Base-by-base conservation (phyloP, 2,888 invertebrate genomes). In the Dusona sp. region DNA sequence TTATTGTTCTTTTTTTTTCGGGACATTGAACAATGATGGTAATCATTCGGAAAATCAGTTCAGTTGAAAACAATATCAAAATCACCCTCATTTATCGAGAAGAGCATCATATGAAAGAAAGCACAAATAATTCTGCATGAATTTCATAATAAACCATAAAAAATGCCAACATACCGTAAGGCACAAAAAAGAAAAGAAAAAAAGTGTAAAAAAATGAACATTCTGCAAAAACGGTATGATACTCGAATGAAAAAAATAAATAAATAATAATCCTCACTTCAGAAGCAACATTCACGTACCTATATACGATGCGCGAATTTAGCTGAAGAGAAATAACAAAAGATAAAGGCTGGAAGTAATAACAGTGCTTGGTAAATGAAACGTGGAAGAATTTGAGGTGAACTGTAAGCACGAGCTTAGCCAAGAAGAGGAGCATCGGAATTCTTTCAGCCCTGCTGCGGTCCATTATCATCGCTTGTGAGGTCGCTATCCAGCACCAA, bases 351-450 rank as follows among this genome's bases (percentile, higher is more conserved):
- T 48, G 16, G 13, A 65, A 65, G 29, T 61, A 25, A 33, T 74
- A 74, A 36, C n/a, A 29, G 13, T 54, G n/a, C 65, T 65, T 16
- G 48, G 36, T 13, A 13, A 72, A 65, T 48, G 61, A 51, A 65
- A 25, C 48, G 75, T 73, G 79, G 42, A 64, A 29, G 70, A 75
- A 80, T 75, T 75, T 64, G 75, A 74, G 51, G 79, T 57, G 33
- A 42, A 51, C 73, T n/a, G n/a, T n/a, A 25, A 61, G 67, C 19
- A 4, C 67, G 64, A 22, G 22, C 48, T 13, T 51, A 57, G 75
- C 70, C 75, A 72, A 65, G 67, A 75, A 80, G 79, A 79, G 70
- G 79, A 79, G 70, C 75, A 42, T 80, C 54, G 64, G 16, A 70
- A 57, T 68, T 65, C 61, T 67, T 38, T 72, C 48, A 19, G 51